phyloP scores from a whole-genome alignment of 2,888 invertebrate genomes.

The Leucophora obtusa region DNA sequence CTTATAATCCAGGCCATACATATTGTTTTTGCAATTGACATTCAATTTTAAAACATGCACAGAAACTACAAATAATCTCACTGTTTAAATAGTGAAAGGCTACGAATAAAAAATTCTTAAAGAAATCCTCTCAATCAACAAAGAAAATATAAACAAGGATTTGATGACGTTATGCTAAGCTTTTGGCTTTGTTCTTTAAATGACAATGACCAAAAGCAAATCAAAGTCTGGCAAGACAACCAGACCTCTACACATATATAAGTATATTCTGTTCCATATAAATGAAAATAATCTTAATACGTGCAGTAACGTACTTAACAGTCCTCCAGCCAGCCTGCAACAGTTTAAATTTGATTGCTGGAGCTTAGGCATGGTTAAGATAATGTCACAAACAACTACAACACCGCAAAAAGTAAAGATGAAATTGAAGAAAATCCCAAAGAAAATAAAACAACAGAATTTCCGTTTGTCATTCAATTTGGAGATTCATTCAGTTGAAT shows the following conservation, averaged over 20 bases:
- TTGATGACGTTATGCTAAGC: slow-evolving; percentile 43
- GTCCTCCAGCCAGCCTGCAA: slow-evolving; percentile 14
- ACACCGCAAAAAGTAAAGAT: slow-evolving; percentile 34
- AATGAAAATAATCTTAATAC: slow-evolving; percentile 46
- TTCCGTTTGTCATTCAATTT: slow-evolving; percentile 62
- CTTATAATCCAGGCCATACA: slow-evolving; percentile 10
- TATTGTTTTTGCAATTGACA: slow-evolving; percentile 28
- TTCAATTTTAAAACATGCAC: slow-evolving; percentile 13
- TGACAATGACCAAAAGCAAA: slow-evolving; percentile 32
- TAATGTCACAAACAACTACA: slow-evolving; percentile 50
- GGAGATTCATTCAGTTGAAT: slow-evolving; percentile 54
- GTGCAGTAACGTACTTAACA: slow-evolving; percentile 40
- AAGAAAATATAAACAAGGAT: slow-evolving; percentile 48
- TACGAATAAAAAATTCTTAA: background rate
- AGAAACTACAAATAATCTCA: slow-evolving; percentile 9
- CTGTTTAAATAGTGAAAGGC: slow-evolving; percentile 25
- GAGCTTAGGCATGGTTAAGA: slow-evolving; percentile 50
- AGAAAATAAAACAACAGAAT: slow-evolving; percentile 25
- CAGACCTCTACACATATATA: slow-evolving; percentile 16
- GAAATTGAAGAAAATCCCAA: slow-evolving; percentile 31
- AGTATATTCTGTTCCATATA: background rate
- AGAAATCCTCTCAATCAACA: slow-evolving; percentile 43
- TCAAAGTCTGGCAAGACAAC: slow-evolving; percentile 1
- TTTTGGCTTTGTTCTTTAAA: slow-evolving; percentile 8
- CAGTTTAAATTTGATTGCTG: slow-evolving; percentile 48